phyloP scores from a whole-genome alignment of 2,888 invertebrate species.

The Eutolmus rufibarbis region DNA sequence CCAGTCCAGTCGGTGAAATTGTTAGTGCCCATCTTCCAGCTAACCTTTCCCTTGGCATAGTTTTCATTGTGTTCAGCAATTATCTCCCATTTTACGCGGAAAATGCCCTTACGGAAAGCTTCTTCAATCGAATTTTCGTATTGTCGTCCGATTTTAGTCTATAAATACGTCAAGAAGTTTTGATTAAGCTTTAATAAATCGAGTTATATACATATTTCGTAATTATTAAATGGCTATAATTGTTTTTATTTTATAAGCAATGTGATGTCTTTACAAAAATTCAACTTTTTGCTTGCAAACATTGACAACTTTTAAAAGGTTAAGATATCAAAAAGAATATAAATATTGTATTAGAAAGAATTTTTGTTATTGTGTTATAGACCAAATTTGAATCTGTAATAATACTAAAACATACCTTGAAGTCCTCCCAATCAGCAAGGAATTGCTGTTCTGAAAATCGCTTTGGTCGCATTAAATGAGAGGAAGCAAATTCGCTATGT shows the following conservation, averaged over 20 bases:
- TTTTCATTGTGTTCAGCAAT: conserved; percentile 3
- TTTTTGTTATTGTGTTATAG: too few relatives aligned
- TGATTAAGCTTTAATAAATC: too few relatives aligned
- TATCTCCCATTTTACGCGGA: background rate
- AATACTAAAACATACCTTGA: background rate
- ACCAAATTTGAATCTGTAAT: too few relatives aligned
- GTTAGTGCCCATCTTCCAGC: background rate
- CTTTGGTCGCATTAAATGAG: background rate
- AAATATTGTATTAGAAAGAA: too few relatives aligned
- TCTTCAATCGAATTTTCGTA: background rate
- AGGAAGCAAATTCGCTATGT: conserved; percentile 50
- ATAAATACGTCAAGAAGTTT: background rate
- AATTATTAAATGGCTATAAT: too few relatives aligned
- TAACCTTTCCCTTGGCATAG: background rate
- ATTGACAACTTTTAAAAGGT: too few relatives aligned
- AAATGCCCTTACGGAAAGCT: background rate
- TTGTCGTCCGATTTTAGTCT: background rate
- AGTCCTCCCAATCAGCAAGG: background rate
- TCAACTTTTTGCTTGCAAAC: too few relatives aligned
- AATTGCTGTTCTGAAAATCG: background rate
- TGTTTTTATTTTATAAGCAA: too few relatives aligned
- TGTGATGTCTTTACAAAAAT: too few relatives aligned
- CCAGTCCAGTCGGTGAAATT: conserved; percentile 1
- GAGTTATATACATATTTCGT: too few relatives aligned
- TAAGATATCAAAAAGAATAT: too few relatives aligned